Conservation (phyloP, 2,113 vertebrate genomes). For the Corythornis madagascariensis region DNA sequence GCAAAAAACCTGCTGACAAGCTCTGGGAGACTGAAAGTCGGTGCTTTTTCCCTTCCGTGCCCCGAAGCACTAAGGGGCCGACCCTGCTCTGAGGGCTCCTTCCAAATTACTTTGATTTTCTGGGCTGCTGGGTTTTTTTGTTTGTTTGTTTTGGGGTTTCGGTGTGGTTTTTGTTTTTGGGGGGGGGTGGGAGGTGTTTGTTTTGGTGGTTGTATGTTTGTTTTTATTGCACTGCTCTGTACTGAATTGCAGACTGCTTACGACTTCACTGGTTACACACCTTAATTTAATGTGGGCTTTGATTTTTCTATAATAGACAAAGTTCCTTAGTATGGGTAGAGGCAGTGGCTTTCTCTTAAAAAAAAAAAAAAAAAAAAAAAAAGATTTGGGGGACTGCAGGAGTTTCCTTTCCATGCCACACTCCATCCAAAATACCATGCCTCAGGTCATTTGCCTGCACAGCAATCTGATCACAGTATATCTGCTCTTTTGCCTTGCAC, state of each 20-base stretch:
- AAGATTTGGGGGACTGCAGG: neutral
- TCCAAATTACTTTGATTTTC: neutral
- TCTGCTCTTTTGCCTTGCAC: neutral
- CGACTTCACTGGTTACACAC: neutral
- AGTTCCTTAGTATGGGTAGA: neutral
- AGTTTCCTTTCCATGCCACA: neutral
- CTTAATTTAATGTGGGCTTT: neutral
- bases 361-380: neutral
- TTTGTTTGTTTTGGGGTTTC: too few species aligned
- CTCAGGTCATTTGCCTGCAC: neutral
- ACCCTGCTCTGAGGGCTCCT: conserved; percentile 80
- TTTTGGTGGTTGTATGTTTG: neutral
- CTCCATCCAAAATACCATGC: neutral
- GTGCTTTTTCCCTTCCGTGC: conserved; percentile 79
- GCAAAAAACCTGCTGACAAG: conserved; percentile 55
- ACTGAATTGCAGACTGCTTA: neutral
- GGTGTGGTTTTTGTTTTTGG: too few species aligned
- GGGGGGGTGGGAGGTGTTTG: too few species aligned
- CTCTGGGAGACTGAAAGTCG: conserved; percentile 79
- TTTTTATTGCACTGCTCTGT: neutral
- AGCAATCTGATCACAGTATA: neutral
- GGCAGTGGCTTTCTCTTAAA: neutral
- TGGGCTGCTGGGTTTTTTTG: neutral
- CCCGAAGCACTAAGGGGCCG: conserved; percentile 84
- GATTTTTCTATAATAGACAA: neutral